phyloP scores from a whole-genome alignment of 64 coral and sea anemone species.

The Montipora sp. region DNA sequence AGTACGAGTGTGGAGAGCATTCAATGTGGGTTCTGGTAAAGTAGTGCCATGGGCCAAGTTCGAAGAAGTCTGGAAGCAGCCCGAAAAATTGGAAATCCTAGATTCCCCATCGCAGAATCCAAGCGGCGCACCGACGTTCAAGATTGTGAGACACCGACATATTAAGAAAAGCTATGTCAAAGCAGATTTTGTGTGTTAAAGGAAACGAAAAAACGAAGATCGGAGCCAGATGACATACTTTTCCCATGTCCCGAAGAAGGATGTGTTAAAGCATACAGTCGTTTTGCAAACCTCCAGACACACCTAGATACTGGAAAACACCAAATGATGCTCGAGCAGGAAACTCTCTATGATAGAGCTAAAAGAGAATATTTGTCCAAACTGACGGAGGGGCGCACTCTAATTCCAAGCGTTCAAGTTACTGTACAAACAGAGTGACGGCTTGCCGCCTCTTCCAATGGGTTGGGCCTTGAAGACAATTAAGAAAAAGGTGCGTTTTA shows the following conservation, averaged over 20 bases:
- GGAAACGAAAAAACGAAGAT: too few relatives aligned
- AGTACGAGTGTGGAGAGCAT: constrained; percentile 60
- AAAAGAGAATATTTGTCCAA: constrained; percentile 35
- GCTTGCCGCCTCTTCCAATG: constrained; percentile 7
- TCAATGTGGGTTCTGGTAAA: constrained; percentile 51
- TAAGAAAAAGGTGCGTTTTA: not conserved
- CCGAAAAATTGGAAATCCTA: constrained; percentile 16
- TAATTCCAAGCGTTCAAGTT: constrained; percentile 14
- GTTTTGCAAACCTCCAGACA: constrained; percentile 50
- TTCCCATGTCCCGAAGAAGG: constrained; percentile 56
- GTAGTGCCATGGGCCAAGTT: constrained; percentile 34
- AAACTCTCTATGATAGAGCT: constrained; percentile 62
- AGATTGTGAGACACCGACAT: constrained; percentile 24
- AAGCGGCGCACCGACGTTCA: constrained; percentile 4
- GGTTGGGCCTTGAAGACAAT: constrained; percentile 57
- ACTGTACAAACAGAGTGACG: not conserved
- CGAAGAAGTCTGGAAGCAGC: not conserved
- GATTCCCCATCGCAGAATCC: constrained; percentile 4
- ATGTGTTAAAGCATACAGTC: constrained; percentile 38
- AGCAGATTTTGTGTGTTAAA: too few relatives aligned
- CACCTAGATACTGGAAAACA: constrained; percentile 61
- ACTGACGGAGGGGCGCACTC: constrained; percentile 28
- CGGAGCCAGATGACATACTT: not conserved
- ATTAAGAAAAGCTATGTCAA: constrained; percentile 33
- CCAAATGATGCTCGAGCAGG: constrained; percentile 13